Percentiles rank a stretch among this genome's conserved stretches.
Evolutionary conservation across 2,113 vertebrate species (phyloP).

Genomic region (Caloenas nicobarica): DNA sequence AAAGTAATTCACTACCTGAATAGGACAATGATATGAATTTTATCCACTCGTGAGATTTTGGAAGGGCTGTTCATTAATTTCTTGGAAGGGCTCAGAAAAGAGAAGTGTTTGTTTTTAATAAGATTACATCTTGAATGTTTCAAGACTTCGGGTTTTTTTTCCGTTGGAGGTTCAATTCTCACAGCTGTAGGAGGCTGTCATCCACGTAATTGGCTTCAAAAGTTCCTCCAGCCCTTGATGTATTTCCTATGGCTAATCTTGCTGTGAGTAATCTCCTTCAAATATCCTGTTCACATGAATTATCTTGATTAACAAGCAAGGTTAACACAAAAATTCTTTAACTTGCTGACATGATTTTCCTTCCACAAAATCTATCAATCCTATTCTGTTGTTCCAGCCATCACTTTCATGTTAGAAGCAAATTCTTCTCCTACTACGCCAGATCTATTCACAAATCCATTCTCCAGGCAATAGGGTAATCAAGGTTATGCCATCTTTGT

Average conservation of each 20-base stretch:
- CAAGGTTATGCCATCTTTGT: not conserved
- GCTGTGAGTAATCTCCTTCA: slow-evolving; percentile 58
- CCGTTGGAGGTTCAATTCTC: slow-evolving; percentile 33
- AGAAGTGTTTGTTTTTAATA: not conserved
- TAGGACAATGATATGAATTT: not conserved
- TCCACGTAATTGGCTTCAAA: slow-evolving; percentile 35
- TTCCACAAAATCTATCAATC: not conserved
- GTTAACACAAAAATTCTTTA: slow-evolving; percentile 11
- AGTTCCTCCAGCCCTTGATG: slow-evolving; percentile 32
- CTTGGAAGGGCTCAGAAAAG: not conserved
- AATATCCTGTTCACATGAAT: slow-evolving; percentile 49
- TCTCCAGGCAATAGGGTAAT: not conserved
- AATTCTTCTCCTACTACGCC: not conserved
- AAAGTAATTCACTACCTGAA: not conserved
- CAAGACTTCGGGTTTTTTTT: not conserved
- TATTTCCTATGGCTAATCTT: slow-evolving; percentile 46
- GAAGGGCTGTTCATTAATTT: not conserved
- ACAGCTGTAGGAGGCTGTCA: slow-evolving; percentile 30
- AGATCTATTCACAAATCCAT: not conserved
- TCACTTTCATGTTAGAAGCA: not conserved
- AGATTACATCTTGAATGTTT: not conserved
- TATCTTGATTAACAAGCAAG: slow-evolving; percentile 51
- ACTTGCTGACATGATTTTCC: slow-evolving; percentile 24
- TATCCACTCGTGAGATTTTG: not conserved
- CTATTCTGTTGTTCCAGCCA: not conserved